These are phyloP conservation scores for Melinaea menophilus DNA, from an alignment of 2,888 invertebrate genomes.

Conservation along the genomic window DNA sequence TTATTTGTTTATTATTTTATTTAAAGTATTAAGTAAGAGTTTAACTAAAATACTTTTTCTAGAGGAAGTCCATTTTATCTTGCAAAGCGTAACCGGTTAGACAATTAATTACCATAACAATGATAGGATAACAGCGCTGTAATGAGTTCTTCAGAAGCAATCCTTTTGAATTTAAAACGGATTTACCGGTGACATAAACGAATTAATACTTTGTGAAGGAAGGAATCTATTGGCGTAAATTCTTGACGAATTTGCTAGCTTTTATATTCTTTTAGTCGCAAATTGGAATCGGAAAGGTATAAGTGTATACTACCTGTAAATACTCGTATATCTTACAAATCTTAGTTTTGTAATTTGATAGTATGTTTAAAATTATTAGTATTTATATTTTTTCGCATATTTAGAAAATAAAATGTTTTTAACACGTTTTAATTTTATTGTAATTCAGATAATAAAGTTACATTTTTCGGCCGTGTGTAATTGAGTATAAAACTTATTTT, in stretches of 20 bases:
- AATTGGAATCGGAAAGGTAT: no score
- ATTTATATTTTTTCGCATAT: no score
- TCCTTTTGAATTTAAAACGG: conserved; percentile 12
- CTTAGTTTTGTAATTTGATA: no score
- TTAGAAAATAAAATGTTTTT: no score
- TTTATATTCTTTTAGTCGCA: conserved; percentile 1
- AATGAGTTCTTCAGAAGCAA: conserved; percentile 14
- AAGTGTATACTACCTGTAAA: no score
- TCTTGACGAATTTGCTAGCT: not conserved
- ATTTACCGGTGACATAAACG: conserved; percentile 14
- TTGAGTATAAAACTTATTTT: no score
- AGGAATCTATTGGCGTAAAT: not conserved
- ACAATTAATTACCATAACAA: conserved; percentile 34
- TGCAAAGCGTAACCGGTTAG: conserved; percentile 22
- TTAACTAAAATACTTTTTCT: not conserved
- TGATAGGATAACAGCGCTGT: conserved; percentile 31
- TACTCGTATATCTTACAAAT: no score
- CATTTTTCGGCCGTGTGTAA: no score
- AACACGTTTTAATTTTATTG: no score
- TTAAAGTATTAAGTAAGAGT: not conserved
- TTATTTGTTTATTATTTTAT: not conserved
- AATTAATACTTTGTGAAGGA: conserved; percentile 16
- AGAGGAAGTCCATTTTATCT: not conserved
- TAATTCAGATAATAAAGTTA: no score
- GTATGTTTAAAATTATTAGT: no score